These are phyloP conservation scores for Nothobranchius kuhntae DNA, from an alignment of 2,113 vertebrate genomes.

Conservation along the genomic window DNA sequence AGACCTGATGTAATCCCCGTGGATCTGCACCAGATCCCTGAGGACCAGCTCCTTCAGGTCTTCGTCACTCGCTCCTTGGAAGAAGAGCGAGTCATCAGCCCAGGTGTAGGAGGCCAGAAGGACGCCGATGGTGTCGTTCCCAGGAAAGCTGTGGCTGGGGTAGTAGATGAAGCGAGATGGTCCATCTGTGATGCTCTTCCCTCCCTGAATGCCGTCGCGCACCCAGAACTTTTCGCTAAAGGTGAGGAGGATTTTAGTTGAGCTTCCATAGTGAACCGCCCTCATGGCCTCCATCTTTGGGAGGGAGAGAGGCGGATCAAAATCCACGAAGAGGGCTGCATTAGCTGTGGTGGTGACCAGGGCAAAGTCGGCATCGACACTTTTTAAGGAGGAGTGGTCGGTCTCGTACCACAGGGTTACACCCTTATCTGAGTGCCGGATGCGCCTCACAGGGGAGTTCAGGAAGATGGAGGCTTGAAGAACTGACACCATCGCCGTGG, in stretches of 20 bases:
- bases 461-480: conserved; percentile 52
- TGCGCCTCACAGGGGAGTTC: conserved; percentile 48
- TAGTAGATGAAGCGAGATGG: conserved; percentile 82
- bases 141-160: conserved; percentile 77
- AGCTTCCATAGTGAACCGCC: conserved; percentile 71
- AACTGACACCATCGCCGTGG: conserved; percentile 35
- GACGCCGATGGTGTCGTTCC: conserved; percentile 30
- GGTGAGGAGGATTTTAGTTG: conserved; percentile 78
- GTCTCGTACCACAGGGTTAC: conserved; percentile 28
- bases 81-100: conserved; percentile 69
- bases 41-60: conserved; percentile 64
- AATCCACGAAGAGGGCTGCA: conserved; percentile 75
- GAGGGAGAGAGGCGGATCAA: conserved; percentile 64
- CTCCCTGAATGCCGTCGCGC: conserved; percentile 45
- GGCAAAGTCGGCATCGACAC: conserved; percentile 41
- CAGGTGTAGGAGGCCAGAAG: conserved; percentile 83
- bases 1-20: conserved; percentile 44
- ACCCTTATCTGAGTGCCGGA: conserved; percentile 8
- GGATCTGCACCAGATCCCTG: conserved; percentile 74
- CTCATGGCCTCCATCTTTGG: conserved; percentile 72
- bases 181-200: conserved; percentile 74
- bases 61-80: conserved; percentile 53
- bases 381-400: rapidly evolving
- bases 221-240: conserved; percentile 80
- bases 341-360: conserved; percentile 77